phyloP scores from a whole-genome alignment of 2,797 vertebrate genomes.

The Macropodus opercularis region DNA sequence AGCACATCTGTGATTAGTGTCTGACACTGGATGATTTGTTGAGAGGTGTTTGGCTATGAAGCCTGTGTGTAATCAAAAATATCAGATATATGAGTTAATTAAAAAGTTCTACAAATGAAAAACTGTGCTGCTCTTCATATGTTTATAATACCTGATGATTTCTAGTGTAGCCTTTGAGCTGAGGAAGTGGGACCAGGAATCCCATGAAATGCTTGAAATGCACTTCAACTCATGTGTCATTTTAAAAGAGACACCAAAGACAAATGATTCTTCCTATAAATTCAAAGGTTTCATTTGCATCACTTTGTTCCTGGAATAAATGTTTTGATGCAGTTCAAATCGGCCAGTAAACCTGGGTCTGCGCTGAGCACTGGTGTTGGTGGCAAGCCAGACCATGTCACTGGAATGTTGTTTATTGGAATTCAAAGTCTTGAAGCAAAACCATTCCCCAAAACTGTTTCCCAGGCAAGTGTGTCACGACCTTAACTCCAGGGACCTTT shows the following conservation, averaged over 20 bases:
- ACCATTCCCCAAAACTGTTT: slow-evolving; percentile 54
- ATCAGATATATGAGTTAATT: slow-evolving; percentile 7
- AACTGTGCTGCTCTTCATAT: neutral
- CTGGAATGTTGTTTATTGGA: slow-evolving; percentile 71
- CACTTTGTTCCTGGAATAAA: no score
- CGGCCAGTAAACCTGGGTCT: neutral
- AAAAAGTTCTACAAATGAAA: neutral
- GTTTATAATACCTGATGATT: neutral
- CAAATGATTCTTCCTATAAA: neutral
- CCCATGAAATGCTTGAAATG: neutral
- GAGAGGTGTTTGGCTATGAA: slow-evolving; percentile 19
- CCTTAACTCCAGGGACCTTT: slow-evolving; percentile 61
- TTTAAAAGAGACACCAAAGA: neutral
- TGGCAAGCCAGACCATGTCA: slow-evolving; percentile 63
- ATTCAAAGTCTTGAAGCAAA: slow-evolving; percentile 55
- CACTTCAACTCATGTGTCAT: neutral
- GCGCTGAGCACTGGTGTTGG: slow-evolving; percentile 31
- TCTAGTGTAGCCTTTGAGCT: neutral
- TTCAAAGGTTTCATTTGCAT: no score
- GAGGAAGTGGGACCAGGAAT: neutral
- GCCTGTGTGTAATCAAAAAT: slow-evolving; percentile 10
- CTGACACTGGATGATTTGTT: slow-evolving; percentile 21
- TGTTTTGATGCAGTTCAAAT: slow-evolving; percentile 22
- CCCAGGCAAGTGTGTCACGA: slow-evolving; percentile 59
- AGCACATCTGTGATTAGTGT: slow-evolving; percentile 40